These are phyloP conservation scores for Syrmaticus mikado DNA, from an alignment of 2,113 vertebrate species.

Conservation along the genomic window DNA sequence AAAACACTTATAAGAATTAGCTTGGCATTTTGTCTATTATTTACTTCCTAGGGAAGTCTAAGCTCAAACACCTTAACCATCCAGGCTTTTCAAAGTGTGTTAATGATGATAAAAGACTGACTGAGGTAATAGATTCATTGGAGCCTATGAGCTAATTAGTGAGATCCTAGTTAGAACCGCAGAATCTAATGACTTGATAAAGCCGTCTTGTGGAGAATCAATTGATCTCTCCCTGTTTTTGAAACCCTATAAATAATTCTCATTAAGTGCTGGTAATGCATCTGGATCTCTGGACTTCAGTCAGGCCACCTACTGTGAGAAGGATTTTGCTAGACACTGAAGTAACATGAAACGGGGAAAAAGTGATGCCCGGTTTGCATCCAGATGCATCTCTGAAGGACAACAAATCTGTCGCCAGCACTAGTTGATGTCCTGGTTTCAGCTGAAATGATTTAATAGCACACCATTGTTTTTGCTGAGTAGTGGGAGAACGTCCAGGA, in stretches of 20 bases:
- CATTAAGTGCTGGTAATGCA: not conserved
- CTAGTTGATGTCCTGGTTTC: not conserved
- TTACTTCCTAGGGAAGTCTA: not conserved
- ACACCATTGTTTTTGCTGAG: too few relatives aligned
- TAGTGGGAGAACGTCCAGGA: too few relatives aligned
- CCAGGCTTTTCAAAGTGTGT: not conserved
- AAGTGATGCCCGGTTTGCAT: not conserved
- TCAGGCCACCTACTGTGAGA: not conserved
- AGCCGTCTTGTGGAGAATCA: not conserved
- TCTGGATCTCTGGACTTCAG: not conserved
- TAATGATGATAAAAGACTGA: not conserved
- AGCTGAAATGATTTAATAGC: too few relatives aligned
- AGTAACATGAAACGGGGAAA: not conserved
- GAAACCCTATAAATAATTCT: not conserved
- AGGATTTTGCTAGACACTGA: not conserved
- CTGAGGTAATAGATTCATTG: not conserved
- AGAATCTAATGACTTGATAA: slow-evolving; percentile 15
- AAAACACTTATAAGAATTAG: not conserved
- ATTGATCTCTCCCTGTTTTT: not conserved
- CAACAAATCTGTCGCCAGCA: not conserved
- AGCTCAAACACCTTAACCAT: not conserved
- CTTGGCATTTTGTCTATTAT: not conserved
- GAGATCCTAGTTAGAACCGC: not conserved
- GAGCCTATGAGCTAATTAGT: not conserved
- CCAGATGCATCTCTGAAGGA: not conserved